Base-by-base conservation (phyloP, 2,888 invertebrate species). In the Rhagium mordax region DNA sequence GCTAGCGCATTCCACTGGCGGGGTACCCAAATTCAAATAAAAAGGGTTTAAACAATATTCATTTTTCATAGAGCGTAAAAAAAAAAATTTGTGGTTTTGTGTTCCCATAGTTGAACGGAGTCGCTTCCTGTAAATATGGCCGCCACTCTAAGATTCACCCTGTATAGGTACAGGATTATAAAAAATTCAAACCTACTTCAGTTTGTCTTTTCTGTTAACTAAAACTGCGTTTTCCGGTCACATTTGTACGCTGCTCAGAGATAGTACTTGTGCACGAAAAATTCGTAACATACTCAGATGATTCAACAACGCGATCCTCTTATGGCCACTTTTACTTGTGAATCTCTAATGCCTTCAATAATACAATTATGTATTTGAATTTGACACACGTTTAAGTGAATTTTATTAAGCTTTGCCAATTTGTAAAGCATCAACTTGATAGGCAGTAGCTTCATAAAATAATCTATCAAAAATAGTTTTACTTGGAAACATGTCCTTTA, bases 401-500 rank as follows among this genome's bases (percentile, higher is more conserved):
- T 27, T 27, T 66, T 53, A 55, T 66, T 66, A 13, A 53, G n/a
- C 55, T 41, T 66, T 20, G 53, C 20, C 6, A 66, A 18, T 18
- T 66, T 66, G 41, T 55, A 21, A 21, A 53, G 53, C n/a, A 33
- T 15, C 16, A 33, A n/a, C 53, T 15, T 53, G 65, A 55, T 66
- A 66, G 6, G 53, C 55, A 20, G 65, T 41, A 3, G 53, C 65
- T n/a, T 66, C 53, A 55, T 33, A 66, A 66, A 66, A 53, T 13
- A 66, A 33, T 41, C 55, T 29, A 15, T 55, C 53, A 49, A 66
- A 47, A 13, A 13, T 53, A n/a, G 10, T 66, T 53, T 66, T 53
- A 55, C 65, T 53, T 33, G 65, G 29, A 55, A 66, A 66, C 53
- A 66, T 66, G 5, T 66, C 65, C 16, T 53, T 51, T 33, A 53